A percentile compares a stretch with the other conserved stretches of the same genome.
Evolutionary conservation across 2,888 invertebrate species (phyloP).

Genomic region (Microctonus aethiopoides): DNA sequence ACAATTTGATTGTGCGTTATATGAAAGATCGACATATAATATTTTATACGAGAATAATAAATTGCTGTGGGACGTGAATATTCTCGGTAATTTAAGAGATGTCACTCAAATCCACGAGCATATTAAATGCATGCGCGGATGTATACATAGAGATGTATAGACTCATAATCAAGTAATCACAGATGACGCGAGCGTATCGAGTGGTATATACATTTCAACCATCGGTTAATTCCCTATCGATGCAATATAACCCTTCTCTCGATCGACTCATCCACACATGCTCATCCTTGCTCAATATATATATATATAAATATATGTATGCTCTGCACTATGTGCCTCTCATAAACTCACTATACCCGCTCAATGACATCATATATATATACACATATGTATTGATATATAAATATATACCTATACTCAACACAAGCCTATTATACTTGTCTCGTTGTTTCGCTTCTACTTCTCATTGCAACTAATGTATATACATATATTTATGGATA

Average conservation of each 20-base stretch:
- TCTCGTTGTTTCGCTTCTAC: conserved; percentile 8
- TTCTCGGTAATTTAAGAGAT: conserved; percentile 38
- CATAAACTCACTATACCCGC: not conserved
- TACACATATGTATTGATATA: too few relatives aligned
- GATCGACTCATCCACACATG: conserved; percentile 23
- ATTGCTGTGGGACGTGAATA: not conserved
- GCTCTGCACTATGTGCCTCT: conserved; percentile 1
- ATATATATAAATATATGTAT: not conserved
- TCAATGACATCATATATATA: not conserved
- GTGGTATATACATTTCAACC: conserved; percentile 51
- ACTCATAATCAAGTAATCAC: conserved; percentile 60
- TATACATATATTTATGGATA: conserved; percentile 8
- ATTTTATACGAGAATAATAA: not conserved
- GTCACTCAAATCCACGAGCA: conserved; percentile 46
- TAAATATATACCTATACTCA: not conserved
- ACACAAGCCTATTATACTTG: not conserved
- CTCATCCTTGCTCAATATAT: not conserved
- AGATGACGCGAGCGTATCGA: conserved; percentile 56
- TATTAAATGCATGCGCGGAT: conserved; percentile 15
- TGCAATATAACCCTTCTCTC: conserved; percentile 17
- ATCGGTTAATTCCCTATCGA: conserved; percentile 51
- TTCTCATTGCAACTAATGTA: conserved; percentile 19
- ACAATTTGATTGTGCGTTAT: not conserved
- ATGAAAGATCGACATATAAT: not conserved
- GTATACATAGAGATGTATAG: conserved; percentile 8